Evolutionary conservation across 2,113 vertebrate species (phyloP).

Genomic region (Megaceryle torquata): DNA sequence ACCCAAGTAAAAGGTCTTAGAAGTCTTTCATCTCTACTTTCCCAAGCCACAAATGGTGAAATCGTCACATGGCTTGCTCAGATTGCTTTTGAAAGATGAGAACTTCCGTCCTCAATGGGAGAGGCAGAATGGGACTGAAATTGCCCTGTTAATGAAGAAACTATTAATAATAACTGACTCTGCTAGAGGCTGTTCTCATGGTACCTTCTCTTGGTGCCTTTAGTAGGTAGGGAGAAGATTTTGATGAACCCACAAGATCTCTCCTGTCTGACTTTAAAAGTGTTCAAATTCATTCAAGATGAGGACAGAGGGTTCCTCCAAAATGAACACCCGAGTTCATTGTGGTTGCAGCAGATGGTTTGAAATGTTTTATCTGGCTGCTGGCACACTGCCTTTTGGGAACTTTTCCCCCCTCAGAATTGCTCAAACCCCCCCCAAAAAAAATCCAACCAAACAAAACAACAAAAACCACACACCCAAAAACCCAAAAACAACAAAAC

Average conservation of each 20-base stretch:
- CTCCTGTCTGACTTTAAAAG: background rate
- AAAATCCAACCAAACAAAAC: too few relatives aligned
- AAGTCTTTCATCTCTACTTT: conserved; percentile 46
- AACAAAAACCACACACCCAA: background rate
- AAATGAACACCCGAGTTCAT: background rate
- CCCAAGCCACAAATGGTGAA: conserved; percentile 8
- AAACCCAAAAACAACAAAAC: too few relatives aligned
- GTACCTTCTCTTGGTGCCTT: background rate
- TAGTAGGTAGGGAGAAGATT: background rate
- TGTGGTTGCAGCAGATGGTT: background rate
- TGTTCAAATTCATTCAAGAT: background rate
- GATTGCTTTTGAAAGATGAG: conserved; percentile 42
- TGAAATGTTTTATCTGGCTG: background rate
- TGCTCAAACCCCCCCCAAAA: background rate
- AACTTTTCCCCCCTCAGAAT: background rate
- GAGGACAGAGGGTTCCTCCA: background rate
- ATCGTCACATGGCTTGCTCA: background rate
- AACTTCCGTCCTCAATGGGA: background rate
- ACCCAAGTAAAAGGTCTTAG: background rate
- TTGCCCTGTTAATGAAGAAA: conserved; percentile 16
- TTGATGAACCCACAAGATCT: background rate
- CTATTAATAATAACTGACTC: background rate
- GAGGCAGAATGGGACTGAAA: conserved; percentile 3
- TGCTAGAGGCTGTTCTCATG: background rate
- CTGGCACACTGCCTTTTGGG: background rate